A percentile compares a stretch with the other conserved stretches of the same genome.
Evolutionary conservation across 2,113 vertebrate genomes (phyloP).

Genomic region (Propithecus coquereli): DNA sequence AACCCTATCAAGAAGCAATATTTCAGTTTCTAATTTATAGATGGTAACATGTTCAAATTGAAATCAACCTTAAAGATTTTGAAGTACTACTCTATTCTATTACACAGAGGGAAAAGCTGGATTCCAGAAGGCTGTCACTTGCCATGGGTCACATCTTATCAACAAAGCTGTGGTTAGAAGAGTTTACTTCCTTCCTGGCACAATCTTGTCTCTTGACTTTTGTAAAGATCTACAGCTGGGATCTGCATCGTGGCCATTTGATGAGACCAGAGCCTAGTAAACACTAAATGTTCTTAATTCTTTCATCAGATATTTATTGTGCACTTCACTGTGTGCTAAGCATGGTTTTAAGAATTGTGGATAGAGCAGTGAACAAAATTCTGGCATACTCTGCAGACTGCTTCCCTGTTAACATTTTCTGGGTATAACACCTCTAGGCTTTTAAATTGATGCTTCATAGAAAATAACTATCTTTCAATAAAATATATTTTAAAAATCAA

Average conservation of each 20-base stretch:
- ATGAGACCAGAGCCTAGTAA: background rate
- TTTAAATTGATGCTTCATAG: background rate
- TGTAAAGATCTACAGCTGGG: background rate
- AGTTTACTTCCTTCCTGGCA: background rate
- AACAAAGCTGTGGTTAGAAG: background rate
- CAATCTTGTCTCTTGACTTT: background rate
- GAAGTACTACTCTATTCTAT: background rate
- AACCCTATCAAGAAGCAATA: background rate
- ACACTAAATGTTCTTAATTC: background rate
- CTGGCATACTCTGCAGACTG: rapidly evolving
- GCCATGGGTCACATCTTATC: background rate
- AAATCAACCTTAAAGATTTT: background rate
- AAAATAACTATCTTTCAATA: background rate
- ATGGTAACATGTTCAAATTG: background rate
- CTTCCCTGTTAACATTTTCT: background rate
- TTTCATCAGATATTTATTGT: background rate
- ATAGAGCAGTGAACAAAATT: background rate
- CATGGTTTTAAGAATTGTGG: background rate
- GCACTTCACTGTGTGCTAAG: background rate
- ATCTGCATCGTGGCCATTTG: background rate
- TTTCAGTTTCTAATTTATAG: background rate
- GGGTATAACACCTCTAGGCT: background rate
- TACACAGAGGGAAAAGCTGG: background rate
- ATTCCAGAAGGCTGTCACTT: background rate
- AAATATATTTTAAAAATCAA: background rate